These are phyloP conservation scores for Puffinus mauretanicus DNA, from an alignment of 2,113 vertebrate species.

Conservation along the genomic window DNA sequence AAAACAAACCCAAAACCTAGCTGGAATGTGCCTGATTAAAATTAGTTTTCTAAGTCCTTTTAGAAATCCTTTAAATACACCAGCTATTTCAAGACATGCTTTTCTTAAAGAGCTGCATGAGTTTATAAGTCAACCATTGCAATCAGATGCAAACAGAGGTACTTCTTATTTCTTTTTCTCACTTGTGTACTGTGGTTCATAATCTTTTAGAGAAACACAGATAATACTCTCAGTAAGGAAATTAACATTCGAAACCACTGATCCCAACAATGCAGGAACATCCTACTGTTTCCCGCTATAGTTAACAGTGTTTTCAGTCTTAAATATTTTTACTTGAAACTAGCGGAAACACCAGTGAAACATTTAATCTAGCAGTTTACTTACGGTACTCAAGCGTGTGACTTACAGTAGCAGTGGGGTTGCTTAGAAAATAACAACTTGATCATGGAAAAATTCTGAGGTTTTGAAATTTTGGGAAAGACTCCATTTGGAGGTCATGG, in stretches of 20 bases:
- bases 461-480: background rate
- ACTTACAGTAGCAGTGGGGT: background rate
- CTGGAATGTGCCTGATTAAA: background rate
- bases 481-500: background rate
- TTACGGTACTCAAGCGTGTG: background rate
- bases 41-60: conserved; percentile 14
- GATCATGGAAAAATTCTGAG: background rate
- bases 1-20: background rate
- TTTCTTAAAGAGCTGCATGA: background rate
- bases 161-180: background rate
- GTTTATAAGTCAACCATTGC: background rate
- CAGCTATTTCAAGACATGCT: background rate
- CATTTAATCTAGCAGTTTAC: background rate
- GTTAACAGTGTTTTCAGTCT: background rate
- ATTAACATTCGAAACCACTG: background rate
- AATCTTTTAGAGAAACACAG: background rate
- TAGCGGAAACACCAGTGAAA: background rate
- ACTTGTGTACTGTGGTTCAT: background rate
- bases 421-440: background rate
- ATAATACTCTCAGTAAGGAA: background rate
- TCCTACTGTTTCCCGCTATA: background rate
- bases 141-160: background rate
- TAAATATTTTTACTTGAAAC: background rate
- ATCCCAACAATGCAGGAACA: background rate
- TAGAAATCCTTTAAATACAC: background rate